Evolutionary conservation across 2,113 vertebrate species (phyloP).

Genomic region (Gymnocephalus cernua): DNA sequence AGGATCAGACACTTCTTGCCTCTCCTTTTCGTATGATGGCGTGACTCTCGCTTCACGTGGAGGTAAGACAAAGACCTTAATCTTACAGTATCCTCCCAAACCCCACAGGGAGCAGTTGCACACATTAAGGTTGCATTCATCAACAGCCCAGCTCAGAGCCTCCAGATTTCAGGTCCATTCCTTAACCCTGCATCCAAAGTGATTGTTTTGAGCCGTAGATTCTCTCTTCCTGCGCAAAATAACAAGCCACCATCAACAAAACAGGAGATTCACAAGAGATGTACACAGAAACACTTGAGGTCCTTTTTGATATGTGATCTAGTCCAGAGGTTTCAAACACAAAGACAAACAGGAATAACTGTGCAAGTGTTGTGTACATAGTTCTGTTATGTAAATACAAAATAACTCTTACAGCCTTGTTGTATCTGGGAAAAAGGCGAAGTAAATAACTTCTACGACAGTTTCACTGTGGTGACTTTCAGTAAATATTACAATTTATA

Average conservation of each 20-base stretch:
- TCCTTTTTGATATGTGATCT: slow-evolving; percentile 1
- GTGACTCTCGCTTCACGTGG: slow-evolving; percentile 92
- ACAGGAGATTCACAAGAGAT: background rate
- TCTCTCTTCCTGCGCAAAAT: slow-evolving; percentile 21
- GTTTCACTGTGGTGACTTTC: background rate
- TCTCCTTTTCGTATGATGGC: slow-evolving; percentile 95
- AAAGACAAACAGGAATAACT: slow-evolving; percentile 48
- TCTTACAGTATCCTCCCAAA: background rate
- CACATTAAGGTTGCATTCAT: slow-evolving; percentile 4
- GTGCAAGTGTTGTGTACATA: background rate
- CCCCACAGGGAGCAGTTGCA: background rate
- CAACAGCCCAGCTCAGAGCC: background rate
- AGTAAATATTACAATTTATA: slow-evolving; percentile 3
- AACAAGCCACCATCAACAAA: background rate
- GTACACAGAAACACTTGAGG: background rate
- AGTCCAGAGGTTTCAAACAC: slow-evolving; percentile 23
- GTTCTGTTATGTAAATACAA: slow-evolving; percentile 44
- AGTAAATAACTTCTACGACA: slow-evolving; percentile 11
- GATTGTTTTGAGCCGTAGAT: background rate
- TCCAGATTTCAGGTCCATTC: background rate
- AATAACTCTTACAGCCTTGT: slow-evolving; percentile 14
- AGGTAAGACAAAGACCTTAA: slow-evolving; percentile 79
- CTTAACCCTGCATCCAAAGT: background rate
- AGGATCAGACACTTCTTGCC: slow-evolving; percentile 91
- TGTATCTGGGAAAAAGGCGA: slow-evolving; percentile 12